Evolutionary conservation across 2,797 vertebrate genomes (phyloP).

Genomic region (Manis pentadactyla): DNA sequence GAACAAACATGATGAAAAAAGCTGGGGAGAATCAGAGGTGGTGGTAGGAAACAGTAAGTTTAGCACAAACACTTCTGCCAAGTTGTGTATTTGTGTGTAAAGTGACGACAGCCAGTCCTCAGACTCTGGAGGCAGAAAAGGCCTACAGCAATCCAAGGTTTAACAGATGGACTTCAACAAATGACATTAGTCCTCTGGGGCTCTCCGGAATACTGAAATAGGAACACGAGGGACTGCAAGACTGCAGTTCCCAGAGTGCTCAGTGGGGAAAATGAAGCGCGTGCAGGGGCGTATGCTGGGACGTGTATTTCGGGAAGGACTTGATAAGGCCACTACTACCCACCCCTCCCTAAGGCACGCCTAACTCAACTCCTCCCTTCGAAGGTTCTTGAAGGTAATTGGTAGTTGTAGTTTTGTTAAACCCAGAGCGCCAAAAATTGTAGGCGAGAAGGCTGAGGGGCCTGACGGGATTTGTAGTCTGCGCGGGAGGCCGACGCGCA

Average conservation of each 20-base stretch:
- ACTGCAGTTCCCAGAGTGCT: slow-evolving; percentile 71
- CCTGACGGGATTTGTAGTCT: slow-evolving; percentile 76
- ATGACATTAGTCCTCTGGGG: background rate
- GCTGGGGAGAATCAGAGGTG: background rate
- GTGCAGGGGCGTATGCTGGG: background rate
- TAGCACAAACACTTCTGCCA: background rate
- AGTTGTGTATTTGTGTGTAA: background rate
- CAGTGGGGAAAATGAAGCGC: background rate
- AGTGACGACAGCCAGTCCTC: slow-evolving; percentile 8
- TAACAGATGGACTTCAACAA: background rate
- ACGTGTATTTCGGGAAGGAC: background rate
- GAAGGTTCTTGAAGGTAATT: background rate
- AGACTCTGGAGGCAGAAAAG: slow-evolving; percentile 1
- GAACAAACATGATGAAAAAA: background rate
- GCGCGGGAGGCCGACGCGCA: background rate
- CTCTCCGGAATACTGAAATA: background rate
- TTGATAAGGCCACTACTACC: background rate
- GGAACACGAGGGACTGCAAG: background rate
- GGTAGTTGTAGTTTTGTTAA: slow-evolving; percentile 68
- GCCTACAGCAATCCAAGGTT: background rate
- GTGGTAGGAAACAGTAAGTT: slow-evolving; percentile 41
- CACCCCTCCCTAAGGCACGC: background rate
- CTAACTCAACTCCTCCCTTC: background rate
- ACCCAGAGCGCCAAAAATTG: background rate
- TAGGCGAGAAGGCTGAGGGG: background rate